A percentile compares a stretch with the other conserved stretches of the same genome.
Evolutionary conservation across 2,888 invertebrate species (phyloP).

Genomic region (Trachelus stipa): DNA sequence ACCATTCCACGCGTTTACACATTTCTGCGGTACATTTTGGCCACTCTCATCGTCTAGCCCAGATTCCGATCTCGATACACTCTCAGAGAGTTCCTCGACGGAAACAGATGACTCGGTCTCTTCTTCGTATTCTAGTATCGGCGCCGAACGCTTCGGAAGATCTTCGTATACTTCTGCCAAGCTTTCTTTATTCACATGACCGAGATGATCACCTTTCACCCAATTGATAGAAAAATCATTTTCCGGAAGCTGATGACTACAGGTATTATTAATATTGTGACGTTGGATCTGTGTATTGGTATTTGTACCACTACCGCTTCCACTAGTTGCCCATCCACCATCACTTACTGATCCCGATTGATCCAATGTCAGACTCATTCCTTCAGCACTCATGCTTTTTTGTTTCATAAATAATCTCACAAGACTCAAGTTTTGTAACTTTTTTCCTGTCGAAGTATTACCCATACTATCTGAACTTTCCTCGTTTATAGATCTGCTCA

Average conservation of each 20-base stretch:
- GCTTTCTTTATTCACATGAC: constrained; percentile 41
- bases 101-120: constrained; percentile 67
- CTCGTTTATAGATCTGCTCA: constrained; percentile 60
- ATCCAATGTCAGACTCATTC: constrained; percentile 78
- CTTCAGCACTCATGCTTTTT: constrained; percentile 85
- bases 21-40: constrained; percentile 46
- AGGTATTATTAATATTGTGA: constrained; percentile 46
- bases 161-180: constrained; percentile 40
- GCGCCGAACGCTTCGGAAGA: constrained; percentile 42
- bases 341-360: constrained; percentile 78
- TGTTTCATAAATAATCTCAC: constrained; percentile 92
- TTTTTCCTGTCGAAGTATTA: constrained; percentile 51
- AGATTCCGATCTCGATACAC: constrained; percentile 63
- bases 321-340: constrained; percentile 78
- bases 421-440: constrained; percentile 82
- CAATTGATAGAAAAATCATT: constrained; percentile 63
- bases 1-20: constrained; percentile 13
- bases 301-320: constrained; percentile 70
- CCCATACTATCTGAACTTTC: constrained; percentile 59
- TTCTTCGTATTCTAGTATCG: constrained; percentile 65
- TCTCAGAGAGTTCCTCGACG: constrained; percentile 67
- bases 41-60: constrained; percentile 61
- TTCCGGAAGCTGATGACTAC: constrained; percentile 40
- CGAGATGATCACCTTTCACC: constrained; percentile 57
- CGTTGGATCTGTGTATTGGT: constrained; percentile 53